Evolutionary conservation across 2,113 vertebrate genomes (phyloP).

Genomic region (Hystrix cristata): DNA sequence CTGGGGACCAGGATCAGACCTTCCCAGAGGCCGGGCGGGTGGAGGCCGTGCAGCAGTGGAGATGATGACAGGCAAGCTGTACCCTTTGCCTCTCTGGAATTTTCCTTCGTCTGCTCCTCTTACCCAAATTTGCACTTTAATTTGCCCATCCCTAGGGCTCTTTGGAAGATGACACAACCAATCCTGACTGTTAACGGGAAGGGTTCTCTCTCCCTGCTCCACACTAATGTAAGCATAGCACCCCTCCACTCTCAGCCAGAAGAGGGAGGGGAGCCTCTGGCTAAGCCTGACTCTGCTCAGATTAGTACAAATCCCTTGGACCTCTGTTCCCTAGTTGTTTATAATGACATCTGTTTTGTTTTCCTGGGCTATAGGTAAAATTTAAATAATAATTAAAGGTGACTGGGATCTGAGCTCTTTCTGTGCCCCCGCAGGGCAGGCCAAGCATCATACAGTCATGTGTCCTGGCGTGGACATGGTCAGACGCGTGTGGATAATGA

Average conservation of each 20-base stretch:
- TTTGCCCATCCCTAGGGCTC: neutral
- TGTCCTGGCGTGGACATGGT: slow-evolving; percentile 83
- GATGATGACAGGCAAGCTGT: neutral
- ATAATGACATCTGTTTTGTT: neutral
- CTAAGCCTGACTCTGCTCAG: neutral
- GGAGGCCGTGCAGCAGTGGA: neutral
- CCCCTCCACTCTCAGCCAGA: neutral
- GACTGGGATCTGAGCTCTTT: slow-evolving; percentile 84
- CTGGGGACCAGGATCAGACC: neutral
- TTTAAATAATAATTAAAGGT: slow-evolving; percentile 81
- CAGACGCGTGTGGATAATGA: slow-evolving; percentile 79
- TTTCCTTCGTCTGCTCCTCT: too few relatives aligned
- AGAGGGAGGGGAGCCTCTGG: neutral
- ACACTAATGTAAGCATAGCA: neutral
- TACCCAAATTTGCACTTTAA: slow-evolving; percentile 61
- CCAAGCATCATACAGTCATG: slow-evolving; percentile 88
- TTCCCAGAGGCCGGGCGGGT: neutral
- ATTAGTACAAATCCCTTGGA: slow-evolving; percentile 84
- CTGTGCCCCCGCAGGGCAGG: slow-evolving; percentile 81
- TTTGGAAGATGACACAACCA: neutral
- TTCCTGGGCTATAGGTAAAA: slow-evolving; percentile 44
- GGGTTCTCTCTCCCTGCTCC: neutral
- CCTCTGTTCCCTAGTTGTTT: neutral
- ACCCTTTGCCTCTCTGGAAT: neutral
- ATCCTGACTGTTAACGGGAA: neutral